Evolutionary conservation across 2,113 vertebrate genomes (phyloP).

Genomic region (Platysternon megacephalum): DNA sequence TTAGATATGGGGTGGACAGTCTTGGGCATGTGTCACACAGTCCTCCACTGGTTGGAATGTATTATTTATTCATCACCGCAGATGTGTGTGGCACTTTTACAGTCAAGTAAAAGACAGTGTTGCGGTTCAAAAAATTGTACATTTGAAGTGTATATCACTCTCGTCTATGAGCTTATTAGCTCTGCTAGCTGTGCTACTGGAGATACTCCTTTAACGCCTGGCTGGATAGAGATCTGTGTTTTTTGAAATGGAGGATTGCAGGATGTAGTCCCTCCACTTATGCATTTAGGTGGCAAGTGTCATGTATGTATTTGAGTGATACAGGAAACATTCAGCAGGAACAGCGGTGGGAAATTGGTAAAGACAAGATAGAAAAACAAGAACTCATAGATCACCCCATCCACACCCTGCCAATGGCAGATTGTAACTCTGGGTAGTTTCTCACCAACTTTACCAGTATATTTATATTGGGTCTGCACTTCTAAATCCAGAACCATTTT

Average conservation of each 20-base stretch:
- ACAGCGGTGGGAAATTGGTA: background rate
- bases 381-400: background rate
- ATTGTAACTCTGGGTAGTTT: background rate
- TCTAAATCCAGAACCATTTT: background rate
- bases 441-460: background rate
- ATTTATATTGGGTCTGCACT: background rate
- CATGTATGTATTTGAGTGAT: background rate
- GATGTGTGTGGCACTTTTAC: background rate
- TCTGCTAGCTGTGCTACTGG: background rate
- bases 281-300: background rate
- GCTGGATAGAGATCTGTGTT: background rate
- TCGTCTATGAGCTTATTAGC: background rate
- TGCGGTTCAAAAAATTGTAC: background rate
- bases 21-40: background rate
- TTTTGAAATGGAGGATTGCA: background rate
- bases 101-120: background rate
- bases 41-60: background rate
- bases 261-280: background rate
- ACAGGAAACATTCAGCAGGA: no score
- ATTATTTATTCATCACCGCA: rapidly evolving
- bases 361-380: background rate
- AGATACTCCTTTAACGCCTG: background rate
- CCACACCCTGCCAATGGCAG: background rate
- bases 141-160: background rate
- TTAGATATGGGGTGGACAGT: background rate